These are phyloP conservation scores for Thalpophila matura DNA, from an alignment of 2,888 invertebrate genomes.

Conservation along the genomic window DNA sequence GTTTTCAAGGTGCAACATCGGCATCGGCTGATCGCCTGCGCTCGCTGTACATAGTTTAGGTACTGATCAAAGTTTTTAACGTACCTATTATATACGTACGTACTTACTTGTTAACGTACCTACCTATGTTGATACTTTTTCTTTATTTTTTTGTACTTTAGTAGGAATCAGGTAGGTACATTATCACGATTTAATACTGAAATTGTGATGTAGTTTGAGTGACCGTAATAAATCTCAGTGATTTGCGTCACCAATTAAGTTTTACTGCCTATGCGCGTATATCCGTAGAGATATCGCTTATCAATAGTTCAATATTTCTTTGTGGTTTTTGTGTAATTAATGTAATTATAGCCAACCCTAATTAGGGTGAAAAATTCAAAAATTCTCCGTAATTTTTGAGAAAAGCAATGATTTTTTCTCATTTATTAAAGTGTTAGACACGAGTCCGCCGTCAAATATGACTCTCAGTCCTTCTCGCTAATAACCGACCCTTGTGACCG, in stretches of 20 bases:
- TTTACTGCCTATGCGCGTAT: slow-evolving; percentile 7
- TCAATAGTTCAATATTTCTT: slow-evolving; percentile 54
- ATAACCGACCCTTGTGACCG: too few relatives aligned
- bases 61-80: too few relatives aligned
- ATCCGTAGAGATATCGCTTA: slow-evolving; percentile 66
- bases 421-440: too few relatives aligned
- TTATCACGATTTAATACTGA: background rate
- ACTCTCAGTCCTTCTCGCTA: too few relatives aligned
- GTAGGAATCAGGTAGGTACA: background rate
- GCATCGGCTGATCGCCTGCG: background rate
- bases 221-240: slow-evolving; percentile 42
- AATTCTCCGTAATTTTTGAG: too few relatives aligned
- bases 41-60: background rate
- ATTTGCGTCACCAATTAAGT: slow-evolving; percentile 40
- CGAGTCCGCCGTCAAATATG: too few relatives aligned
- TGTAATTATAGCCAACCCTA: slow-evolving; percentile 20
- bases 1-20: too few relatives aligned
- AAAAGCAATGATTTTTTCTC: too few relatives aligned
- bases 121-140: too few relatives aligned
- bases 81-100: too few relatives aligned
- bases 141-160: slow-evolving; percentile 14
- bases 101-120: too few relatives aligned
- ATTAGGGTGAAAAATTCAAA: slow-evolving; percentile 11
- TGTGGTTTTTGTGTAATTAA: slow-evolving; percentile 21
- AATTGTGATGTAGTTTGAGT: slow-evolving; percentile 3